Percentiles rank a stretch among this genome's conserved stretches.
Evolutionary conservation across 2,113 vertebrate genomes (phyloP).

Genomic region (Dascyllus trimaculatus): DNA sequence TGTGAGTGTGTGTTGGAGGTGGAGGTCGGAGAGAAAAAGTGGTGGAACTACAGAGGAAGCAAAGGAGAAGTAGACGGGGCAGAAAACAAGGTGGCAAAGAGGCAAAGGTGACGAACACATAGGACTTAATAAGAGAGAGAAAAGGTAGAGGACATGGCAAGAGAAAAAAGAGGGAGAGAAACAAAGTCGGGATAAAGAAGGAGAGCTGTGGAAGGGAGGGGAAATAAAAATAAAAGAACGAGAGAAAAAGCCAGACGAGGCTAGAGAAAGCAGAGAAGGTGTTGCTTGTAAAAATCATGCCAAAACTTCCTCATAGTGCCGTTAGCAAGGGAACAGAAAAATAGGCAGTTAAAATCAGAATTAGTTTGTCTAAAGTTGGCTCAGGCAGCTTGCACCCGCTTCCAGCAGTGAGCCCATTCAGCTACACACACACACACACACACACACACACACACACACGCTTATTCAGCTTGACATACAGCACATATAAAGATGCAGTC

Average conservation of each 20-base stretch:
- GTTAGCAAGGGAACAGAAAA: conserved; percentile 58
- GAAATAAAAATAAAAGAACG: conserved; percentile 31
- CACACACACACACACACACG: conserved; percentile 32
- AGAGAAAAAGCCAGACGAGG: conserved; percentile 30
- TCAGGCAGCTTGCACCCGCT: conserved; percentile 6
- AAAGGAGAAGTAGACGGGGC: not conserved
- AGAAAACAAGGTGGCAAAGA: conserved; percentile 1
- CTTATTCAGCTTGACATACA: not conserved
- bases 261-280: conserved; percentile 71
- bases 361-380: conserved; percentile 60
- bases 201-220: conserved; percentile 6
- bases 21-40: conserved; percentile 33
- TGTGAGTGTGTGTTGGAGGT: conserved; percentile 24
- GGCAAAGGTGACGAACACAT: conserved; percentile 21
- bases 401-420: conserved; percentile 57
- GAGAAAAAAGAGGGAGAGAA: conserved; percentile 23
- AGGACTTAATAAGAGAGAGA: not conserved
- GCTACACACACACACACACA: conserved; percentile 29
- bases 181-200: conserved; percentile 17
- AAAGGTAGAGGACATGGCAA: not conserved
- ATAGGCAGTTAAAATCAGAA: conserved; percentile 62
- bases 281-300: conserved; percentile 57
- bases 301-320: conserved; percentile 61
- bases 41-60: conserved; percentile 2
- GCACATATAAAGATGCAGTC: conserved; percentile 11